Percentiles rank a stretch among this genome's conserved stretches.
These are phyloP conservation scores for Halictus ligatus DNA, from an alignment of 2,888 invertebrate genomes.

Conservation along the genomic window DNA sequence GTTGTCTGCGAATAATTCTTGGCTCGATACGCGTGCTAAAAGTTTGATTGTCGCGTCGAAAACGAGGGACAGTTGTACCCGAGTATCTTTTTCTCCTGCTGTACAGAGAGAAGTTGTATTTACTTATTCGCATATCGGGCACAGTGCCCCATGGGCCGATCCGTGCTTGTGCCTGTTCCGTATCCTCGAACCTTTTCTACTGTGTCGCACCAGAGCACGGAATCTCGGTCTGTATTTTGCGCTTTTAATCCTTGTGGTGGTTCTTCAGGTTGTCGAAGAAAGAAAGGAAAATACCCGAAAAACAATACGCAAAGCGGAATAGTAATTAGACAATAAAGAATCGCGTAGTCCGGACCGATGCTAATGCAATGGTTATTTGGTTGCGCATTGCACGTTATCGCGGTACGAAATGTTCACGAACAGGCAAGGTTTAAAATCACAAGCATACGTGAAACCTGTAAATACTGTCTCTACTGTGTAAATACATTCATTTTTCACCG, in stretches of 20 bases:
- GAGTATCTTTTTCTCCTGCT: neutral
- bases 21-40: neutral
- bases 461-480: conserved; percentile 47
- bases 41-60: neutral
- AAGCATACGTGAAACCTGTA: conserved; percentile 29
- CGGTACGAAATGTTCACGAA: neutral
- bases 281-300: neutral
- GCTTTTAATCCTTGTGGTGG: conserved; percentile 31
- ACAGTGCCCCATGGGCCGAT: neutral
- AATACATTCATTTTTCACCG: conserved; percentile 42
- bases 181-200: neutral
- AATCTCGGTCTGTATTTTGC: conserved; percentile 2
- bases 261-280: neutral
- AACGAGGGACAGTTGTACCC: neutral
- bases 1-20: too few relatives aligned
- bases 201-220: conserved; percentile 3
- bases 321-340: conserved; percentile 46
- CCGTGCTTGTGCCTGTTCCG: neutral
- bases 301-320: conserved; percentile 1
- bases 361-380: neutral
- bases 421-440: conserved; percentile 32
- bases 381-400: neutral
- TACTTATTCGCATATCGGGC: neutral
- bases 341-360: neutral
- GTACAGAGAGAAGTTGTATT: neutral